phyloP scores from a whole-genome alignment of 2,113 vertebrate genomes.

The Psammodynastes pulverulentus region DNA sequence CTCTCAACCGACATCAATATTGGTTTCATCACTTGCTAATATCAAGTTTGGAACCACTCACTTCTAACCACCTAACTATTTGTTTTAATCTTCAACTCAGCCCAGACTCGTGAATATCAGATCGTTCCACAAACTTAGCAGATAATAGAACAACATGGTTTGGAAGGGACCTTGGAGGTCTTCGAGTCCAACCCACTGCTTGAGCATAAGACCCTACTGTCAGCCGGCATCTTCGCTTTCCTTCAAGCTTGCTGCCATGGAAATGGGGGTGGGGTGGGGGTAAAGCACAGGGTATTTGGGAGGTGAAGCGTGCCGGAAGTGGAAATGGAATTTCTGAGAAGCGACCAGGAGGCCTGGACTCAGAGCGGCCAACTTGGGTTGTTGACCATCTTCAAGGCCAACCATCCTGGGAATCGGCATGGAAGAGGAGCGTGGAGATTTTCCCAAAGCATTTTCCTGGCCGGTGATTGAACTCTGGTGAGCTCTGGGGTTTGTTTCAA shows the following conservation, averaged over 20 bases:
- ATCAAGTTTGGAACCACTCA: neutral
- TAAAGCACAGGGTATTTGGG: neutral
- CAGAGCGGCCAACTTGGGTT: neutral
- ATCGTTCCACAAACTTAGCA: neutral
- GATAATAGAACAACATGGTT: neutral
- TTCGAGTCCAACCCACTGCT: neutral
- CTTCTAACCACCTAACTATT: neutral
- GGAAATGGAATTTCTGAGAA: neutral
- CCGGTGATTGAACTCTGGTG: neutral
- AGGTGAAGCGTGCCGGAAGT: neutral
- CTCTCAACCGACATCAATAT: constrained; percentile 9
- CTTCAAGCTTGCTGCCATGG: neutral
- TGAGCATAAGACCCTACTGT: neutral
- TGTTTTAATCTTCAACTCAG: neutral
- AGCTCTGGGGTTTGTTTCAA: neutral
- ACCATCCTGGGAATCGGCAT: neutral
- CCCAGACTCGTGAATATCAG: too few species aligned
- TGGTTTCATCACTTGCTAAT: constrained; percentile 21
- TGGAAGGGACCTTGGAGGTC: neutral
- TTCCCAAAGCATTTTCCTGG: neutral
- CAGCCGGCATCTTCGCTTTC: neutral
- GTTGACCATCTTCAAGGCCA: neutral
- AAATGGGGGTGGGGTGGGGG: neutral
- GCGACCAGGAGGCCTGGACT: neutral
- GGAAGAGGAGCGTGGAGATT: neutral